Evolutionary conservation across 2,888 invertebrate genomes (phyloP).

Genomic region (Chydorus sphaericus): DNA sequence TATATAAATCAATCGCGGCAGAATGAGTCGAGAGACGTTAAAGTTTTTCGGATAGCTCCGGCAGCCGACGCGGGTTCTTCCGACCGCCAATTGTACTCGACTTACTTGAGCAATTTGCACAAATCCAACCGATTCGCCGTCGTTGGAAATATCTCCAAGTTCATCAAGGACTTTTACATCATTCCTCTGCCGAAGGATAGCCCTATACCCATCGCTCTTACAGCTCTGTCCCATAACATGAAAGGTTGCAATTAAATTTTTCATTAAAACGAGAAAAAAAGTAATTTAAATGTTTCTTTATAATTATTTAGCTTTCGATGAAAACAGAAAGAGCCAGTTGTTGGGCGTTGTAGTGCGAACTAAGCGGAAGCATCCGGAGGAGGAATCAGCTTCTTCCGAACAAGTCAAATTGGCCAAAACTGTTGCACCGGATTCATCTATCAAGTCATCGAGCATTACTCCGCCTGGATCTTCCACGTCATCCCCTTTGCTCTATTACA

Average conservation of each 20-base stretch:
- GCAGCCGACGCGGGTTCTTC: conserved; percentile 56
- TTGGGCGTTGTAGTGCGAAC: conserved; percentile 67
- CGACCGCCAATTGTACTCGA: conserved; percentile 68
- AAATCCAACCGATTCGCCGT: conserved; percentile 64
- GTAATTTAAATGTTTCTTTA: conserved; percentile 13
- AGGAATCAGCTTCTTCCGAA: not conserved
- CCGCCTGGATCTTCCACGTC: not conserved
- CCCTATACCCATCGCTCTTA: conserved; percentile 39
- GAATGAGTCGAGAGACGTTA: conserved; percentile 71
- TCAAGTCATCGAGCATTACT: not conserved
- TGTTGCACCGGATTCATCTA: too few relatives aligned
- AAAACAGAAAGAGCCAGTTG: conserved; percentile 59
- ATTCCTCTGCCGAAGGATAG: conserved; percentile 65
- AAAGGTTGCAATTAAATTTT: conserved; percentile 40
- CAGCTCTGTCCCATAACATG: conserved; percentile 33
- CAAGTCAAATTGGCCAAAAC: not conserved
- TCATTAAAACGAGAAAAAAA: conserved; percentile 28
- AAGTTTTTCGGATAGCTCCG: conserved; percentile 64
- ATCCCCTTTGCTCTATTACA: conserved; percentile 1
- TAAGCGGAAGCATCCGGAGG: conserved; percentile 21
- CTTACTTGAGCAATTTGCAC: conserved; percentile 75
- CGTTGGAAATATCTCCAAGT: conserved; percentile 58
- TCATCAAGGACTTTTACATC: conserved; percentile 86
- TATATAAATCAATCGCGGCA: conserved; percentile 82
- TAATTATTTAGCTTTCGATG: conserved; percentile 43